Base-by-base conservation (phyloP, 2,888 invertebrate species). In the Itoplectis maculator region DNA sequence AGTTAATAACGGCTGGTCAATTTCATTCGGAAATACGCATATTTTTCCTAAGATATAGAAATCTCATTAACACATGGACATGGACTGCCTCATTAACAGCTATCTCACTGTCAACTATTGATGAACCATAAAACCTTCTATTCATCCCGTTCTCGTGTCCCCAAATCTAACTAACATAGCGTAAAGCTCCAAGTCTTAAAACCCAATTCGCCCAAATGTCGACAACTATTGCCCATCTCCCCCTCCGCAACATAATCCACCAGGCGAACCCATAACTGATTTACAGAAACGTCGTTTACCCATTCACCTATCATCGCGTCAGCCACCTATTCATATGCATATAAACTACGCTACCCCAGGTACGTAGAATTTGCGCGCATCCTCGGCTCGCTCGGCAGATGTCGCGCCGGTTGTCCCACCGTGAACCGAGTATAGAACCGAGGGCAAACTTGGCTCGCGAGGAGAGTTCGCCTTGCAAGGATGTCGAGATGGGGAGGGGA, bases 381-480 rank as follows among this genome's bases (percentile, higher is more conserved):
- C n/a, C 47, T 35, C 66, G 56, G 76, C 65, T 76, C 59, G 29
- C 29, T 29, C 49, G 61, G 77, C 23, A 54, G 81, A 68, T 76
- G 68, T 81, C 61, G 51, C 73, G 45, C 37, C 68, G 61, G 20
- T 68, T 68, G 51, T 72, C 56, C 61, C 15, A 70, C 15, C 35
- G 61, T 54, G 18, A 23, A 66, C 49, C 56, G 69, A 65, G 70
- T 29, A 29, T 29, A 74, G 66, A 54, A 54, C 42, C 59, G 56
- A 72, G 29, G 29, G 75, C 75, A 72, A 79, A 82, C 74, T 82
- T 75, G 40, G 42, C 51, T 20, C 42, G 13, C 40, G 40, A 42
- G 8, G 56, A 42, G 40, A 70, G 54, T 70, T 70, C 40, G 29
- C n/a, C 40, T 18, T 18, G 54, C 4, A 23, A 54, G n/a, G 54